These are phyloP conservation scores for Dascyllus trimaculatus DNA, from an alignment of 2,113 vertebrate species.

Conservation along the genomic window DNA sequence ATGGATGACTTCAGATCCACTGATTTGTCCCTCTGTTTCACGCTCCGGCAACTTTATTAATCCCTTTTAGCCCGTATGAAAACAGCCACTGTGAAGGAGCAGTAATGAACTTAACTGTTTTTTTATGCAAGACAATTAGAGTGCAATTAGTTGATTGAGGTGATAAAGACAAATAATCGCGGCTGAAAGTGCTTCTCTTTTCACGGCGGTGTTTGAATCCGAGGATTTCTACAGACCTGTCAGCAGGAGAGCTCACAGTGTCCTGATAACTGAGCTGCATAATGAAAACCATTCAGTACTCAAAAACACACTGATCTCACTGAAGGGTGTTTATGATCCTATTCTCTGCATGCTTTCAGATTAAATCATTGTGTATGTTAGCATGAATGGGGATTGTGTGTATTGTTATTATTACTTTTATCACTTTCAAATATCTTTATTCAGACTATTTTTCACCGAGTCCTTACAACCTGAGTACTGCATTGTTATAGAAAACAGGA, in stretches of 20 bases:
- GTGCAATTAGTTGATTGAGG: constrained; percentile 75
- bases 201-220: constrained; percentile 59
- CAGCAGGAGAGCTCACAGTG: constrained; percentile 45
- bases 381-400: constrained; percentile 85
- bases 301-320: constrained; percentile 40
- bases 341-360: constrained; percentile 61
- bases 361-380: constrained; percentile 85
- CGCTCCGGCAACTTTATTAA: constrained; percentile 70
- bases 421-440: constrained; percentile 11
- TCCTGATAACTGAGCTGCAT: constrained; percentile 61
- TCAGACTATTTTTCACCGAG: not conserved
- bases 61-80: constrained; percentile 77
- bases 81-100: constrained; percentile 73
- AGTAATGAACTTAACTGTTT: constrained; percentile 73
- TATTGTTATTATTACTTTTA: constrained; percentile 35
- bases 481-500: constrained; percentile 8
- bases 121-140: constrained; percentile 72
- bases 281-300: constrained; percentile 51
- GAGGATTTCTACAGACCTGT: constrained; percentile 67
- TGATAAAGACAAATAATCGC: constrained; percentile 75
- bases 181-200: constrained; percentile 66
- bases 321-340: constrained; percentile 53
- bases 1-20: constrained; percentile 69
- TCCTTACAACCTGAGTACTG: constrained; percentile 24
- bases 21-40: constrained; percentile 63